Base-by-base conservation (phyloP, 2,113 vertebrate species). In the western clawed frog (Xenopus tropicalis) region DNA sequence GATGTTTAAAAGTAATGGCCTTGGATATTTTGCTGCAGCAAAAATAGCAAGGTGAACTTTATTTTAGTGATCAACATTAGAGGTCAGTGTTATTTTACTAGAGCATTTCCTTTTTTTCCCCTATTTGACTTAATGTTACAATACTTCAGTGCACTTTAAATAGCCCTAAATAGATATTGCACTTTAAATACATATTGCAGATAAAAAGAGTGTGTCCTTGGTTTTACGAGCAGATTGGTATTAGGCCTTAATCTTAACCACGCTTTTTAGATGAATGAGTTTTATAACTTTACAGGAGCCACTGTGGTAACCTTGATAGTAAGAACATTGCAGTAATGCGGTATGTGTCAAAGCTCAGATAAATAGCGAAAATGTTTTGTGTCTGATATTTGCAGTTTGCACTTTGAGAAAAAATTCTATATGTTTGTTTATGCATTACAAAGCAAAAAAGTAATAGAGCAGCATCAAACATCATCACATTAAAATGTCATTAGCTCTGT, bases 101-200 rank as follows among this genome's bases (percentile, higher is more conserved):
- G 11, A 57, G 52, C 71, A 58, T 66, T 59, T 59, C 21, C 14
- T 66, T 59, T 59, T 65, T 64, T 48, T 62, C 68, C 51, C 58
- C 44, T 51, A 68, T 74, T 63, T 68, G 61, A 69, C 19, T 75
- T 75, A 75, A 75, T 75, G 73, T 75, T 75, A 75, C 73, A 75
- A 75, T 75, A 75, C 73, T 75, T 69, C 73, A 75, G 44, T 75
- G 66, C 73, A 69, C 73, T 75, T 74, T 75, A 69, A 75, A 75
- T 75, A 59, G 73, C 69, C 73, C 73, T 75, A 69, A 75, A 75
- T 75, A 64, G 66, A 69, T 75, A 75, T 69, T 75, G 73, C 73
- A 75, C 66, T 63, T 75, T 69, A 69, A 75, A 75, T 69, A 75
- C 73, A 75, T 69, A 75, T 69, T 75, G 73, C 66, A 51, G 61